Evolutionary conservation across 1,140 invertebrate species (phyloP), one percentile per base, ranked within the genome.

Genomic region (Geopemphigus sp.): DNA sequence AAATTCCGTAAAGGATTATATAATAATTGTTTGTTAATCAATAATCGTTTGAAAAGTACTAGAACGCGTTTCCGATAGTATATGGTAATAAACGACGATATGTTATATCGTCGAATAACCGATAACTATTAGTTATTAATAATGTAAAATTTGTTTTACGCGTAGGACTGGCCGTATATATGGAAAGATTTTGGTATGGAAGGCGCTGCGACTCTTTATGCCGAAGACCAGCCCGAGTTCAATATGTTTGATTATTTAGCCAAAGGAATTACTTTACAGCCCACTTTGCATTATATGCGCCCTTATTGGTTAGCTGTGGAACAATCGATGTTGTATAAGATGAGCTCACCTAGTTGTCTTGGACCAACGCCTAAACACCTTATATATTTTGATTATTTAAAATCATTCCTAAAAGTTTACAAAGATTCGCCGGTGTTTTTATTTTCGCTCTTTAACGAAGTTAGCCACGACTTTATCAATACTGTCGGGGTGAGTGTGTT

Each of bases 161-260:
- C 72, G 83, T 87, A 90, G 76, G 83, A 87, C 56, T 95, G 94
- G 83, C 89, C 91, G 1, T 91, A 94, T 81, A 87, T 95, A 19
- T 96, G 94, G 94, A 90, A 93, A 68, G 87, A 89, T 78, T 95
- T 89, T 83, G 88, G 89, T 78, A 85, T 90, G 24, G 86, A 88
- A 19, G 56, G 92, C 1, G 96, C 92, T 83, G 88, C 90, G 1
- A 88, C 87, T 4, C 82, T 86, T 29, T 86, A 83, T 80, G 82
- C 83, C 5, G 87, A 88, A 83, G 87, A 88, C 82, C 80, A 82
- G 24, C 84, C 86, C 1, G 80, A 84, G 39, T 84, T 86, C 63
- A 84, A 84, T 6, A 85, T 84, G 56, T 88, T 87, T 76, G 85
- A 87, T 81, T 87, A 86, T 80, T n/a, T 84, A 11, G 83, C 83